These are phyloP conservation scores for Scyliorhinus canicula DNA, from an alignment of 2,797 vertebrate species.

Conservation along the genomic window DNA sequence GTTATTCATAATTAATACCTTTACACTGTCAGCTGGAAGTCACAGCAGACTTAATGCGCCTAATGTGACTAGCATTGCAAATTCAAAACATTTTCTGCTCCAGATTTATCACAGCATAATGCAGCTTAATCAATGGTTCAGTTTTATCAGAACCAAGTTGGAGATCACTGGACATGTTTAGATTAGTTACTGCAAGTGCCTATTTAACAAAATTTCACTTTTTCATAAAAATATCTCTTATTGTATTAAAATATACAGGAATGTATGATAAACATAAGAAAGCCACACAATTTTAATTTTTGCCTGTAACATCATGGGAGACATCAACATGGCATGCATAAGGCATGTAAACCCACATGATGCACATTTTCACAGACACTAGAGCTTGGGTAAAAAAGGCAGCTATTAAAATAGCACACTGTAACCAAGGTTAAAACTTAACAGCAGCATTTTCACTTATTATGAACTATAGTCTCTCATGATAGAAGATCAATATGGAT, in stretches of 20 bases:
- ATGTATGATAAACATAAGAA: not conserved
- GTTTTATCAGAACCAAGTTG: not conserved
- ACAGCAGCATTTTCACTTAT: not conserved
- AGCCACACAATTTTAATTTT: not conserved
- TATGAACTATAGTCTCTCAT: not conserved
- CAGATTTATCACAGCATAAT: not conserved
- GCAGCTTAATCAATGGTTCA: not conserved
- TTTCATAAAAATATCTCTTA: not conserved
- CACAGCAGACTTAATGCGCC: not conserved
- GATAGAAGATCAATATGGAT: not conserved
- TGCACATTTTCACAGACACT: not conserved
- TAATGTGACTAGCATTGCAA: not conserved
- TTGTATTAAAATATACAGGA: not conserved
- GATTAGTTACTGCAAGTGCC: not conserved
- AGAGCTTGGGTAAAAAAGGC: not conserved
- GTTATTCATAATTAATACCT: slow-evolving; percentile 26
- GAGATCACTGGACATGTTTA: not conserved
- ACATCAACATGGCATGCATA: not conserved
- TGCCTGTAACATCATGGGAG: not conserved
- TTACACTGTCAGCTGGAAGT: slow-evolving; percentile 21
- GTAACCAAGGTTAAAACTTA: not conserved
- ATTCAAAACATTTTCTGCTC: slow-evolving; percentile 20
- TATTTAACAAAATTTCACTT: not conserved
- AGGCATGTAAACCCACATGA: too few species aligned
- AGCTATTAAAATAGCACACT: not conserved